A percentile compares a stretch with the other conserved stretches of the same genome.
phyloP scores from a whole-genome alignment of 2,797 vertebrate species.

The Kryptopterus vitreolus region DNA sequence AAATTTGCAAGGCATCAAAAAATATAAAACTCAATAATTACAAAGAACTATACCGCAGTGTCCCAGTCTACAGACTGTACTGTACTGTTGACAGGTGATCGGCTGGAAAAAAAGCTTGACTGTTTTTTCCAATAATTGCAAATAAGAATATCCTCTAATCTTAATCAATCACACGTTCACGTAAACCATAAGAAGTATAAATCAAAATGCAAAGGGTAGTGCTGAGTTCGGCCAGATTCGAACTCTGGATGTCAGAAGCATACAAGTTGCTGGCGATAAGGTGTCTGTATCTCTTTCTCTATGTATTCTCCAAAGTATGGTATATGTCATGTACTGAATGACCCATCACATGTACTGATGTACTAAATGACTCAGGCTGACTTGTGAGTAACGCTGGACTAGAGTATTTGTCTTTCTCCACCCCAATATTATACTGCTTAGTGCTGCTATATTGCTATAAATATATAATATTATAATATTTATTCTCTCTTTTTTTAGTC shows the following conservation, averaged over 20 bases:
- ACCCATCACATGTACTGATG: constrained; percentile 29
- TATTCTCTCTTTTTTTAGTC: background rate
- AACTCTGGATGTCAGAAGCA: background rate
- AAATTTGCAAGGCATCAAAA: too few relatives aligned
- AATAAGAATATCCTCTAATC: background rate
- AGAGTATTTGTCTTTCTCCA: constrained; percentile 2
- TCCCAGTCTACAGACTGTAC: too few relatives aligned
- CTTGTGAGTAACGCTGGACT: background rate
- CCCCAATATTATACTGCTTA: constrained; percentile 36
- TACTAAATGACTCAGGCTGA: constrained; percentile 16
- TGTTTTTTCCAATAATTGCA: background rate
- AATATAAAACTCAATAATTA: too few relatives aligned
- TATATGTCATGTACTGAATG: background rate
- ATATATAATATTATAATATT: too few relatives aligned
- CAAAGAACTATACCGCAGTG: too few relatives aligned
- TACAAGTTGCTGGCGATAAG: background rate
- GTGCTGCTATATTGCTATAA: too few relatives aligned
- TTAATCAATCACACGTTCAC: background rate
- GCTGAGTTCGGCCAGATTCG: background rate
- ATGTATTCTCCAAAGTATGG: background rate
- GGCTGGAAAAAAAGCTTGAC: background rate
- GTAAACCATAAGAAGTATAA: background rate
- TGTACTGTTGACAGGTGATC: too few relatives aligned
- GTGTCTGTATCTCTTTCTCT: background rate
- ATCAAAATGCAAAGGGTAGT: background rate